Evolutionary conservation across 1,140 invertebrate genomes (phyloP).

Genomic region (Bradynema listronoti): DNA sequence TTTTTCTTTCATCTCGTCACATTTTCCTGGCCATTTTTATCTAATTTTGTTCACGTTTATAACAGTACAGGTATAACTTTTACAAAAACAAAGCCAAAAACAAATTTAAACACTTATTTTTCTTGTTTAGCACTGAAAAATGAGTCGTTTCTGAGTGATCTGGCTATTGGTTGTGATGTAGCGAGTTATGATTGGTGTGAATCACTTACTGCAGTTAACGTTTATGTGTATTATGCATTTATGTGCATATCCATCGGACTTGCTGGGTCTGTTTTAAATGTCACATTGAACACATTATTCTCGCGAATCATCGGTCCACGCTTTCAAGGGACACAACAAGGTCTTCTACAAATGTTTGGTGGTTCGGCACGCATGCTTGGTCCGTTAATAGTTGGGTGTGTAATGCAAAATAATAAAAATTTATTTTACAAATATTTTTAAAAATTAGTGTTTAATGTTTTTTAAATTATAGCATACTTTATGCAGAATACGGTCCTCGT

Average conservation of each 20-base stretch:
- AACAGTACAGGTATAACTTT: conserved; percentile 11
- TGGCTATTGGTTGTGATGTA: conserved; percentile 23
- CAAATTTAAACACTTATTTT: neutral
- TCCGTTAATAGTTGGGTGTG: conserved; percentile 29
- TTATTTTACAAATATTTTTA: conserved; percentile 5
- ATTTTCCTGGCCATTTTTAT: conserved; percentile 36
- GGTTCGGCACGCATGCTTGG: conserved; percentile 22
- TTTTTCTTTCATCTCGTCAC: conserved; percentile 31
- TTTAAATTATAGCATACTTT: conserved; percentile 20
- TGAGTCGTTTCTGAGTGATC: too few relatives aligned
- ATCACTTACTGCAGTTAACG: conserved; percentile 20
- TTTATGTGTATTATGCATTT: conserved; percentile 29
- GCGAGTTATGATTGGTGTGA: conserved; percentile 21
- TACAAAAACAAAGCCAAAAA: conserved; percentile 1
- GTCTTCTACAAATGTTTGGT: conserved; percentile 37
- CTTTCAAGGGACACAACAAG: conserved; percentile 35
- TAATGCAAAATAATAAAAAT: neutral
- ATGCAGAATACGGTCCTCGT: conserved; percentile 18
- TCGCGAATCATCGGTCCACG: conserved; percentile 43
- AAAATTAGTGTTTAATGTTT: neutral
- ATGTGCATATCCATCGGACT: conserved; percentile 31
- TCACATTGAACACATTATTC: conserved; percentile 40
- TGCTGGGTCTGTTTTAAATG: conserved; percentile 35
- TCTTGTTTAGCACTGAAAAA: neutral
- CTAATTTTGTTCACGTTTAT: conserved; percentile 12